These are phyloP conservation scores for Chiropotes sagulatus DNA, from an alignment of 2,797 vertebrate species.

Conservation along the genomic window DNA sequence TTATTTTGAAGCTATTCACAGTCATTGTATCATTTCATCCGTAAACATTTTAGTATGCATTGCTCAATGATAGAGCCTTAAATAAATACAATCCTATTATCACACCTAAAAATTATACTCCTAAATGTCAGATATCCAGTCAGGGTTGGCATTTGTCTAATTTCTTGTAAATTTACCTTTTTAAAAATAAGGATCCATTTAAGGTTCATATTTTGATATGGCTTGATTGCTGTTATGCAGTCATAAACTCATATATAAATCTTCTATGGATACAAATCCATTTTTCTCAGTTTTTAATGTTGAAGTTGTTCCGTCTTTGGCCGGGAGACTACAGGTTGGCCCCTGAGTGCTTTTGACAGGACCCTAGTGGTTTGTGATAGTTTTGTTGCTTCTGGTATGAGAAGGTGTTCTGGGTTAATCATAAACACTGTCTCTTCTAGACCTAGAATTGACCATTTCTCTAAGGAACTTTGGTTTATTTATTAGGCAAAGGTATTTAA, in stretches of 20 bases:
- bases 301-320: not conserved
- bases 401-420: not conserved
- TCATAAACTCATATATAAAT: not conserved
- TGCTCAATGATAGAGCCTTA: not conserved
- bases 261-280: not conserved
- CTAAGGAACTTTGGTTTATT: not conserved
- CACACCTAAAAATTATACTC: not conserved
- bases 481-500: not conserved
- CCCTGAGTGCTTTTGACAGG: not conserved
- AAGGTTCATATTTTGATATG: not conserved
- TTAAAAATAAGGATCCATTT: not conserved
- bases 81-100: not conserved
- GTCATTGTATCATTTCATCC: not conserved
- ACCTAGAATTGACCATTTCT: not conserved
- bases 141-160: not conserved
- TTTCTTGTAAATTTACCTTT: not conserved
- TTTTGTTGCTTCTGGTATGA: constrained; percentile 5
- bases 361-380: not conserved
- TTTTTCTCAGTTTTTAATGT: not conserved
- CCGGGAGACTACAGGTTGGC: not conserved
- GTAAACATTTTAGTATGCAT: not conserved
- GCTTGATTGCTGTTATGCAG: not conserved
- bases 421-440: not conserved
- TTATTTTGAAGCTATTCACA: not conserved
- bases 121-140: not conserved